Evolutionary conservation across 1,140 invertebrate species (phyloP).

Genomic region (Papilio xuthus): DNA sequence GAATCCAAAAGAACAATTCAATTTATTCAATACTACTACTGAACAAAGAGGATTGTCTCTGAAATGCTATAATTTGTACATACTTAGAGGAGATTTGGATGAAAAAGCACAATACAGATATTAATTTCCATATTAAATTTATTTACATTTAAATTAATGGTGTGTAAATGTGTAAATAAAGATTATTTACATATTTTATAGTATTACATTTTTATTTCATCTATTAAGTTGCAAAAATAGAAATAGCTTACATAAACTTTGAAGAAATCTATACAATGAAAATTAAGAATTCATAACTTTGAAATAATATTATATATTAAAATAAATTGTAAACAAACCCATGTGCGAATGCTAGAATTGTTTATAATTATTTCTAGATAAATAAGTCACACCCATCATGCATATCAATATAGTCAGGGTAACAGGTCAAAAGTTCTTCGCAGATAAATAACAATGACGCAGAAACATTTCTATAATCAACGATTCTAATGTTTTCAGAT

Average conservation of each 20-base stretch:
- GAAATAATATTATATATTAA: neutral
- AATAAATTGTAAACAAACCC: neutral
- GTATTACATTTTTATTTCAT: no score
- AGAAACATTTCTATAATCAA: neutral
- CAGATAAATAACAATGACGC: neutral
- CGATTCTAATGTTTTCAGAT: slow-evolving; percentile 56
- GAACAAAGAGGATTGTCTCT: neutral
- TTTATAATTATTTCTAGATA: neutral
- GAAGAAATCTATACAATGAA: neutral
- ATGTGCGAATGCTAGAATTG: neutral
- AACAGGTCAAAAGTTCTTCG: neutral
- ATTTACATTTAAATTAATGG: no score
- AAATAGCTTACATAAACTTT: neutral
- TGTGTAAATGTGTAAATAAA: no score
- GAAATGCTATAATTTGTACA: no score
- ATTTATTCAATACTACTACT: slow-evolving; percentile 21
- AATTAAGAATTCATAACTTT: neutral
- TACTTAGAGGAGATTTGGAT: no score
- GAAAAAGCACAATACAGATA: no score
- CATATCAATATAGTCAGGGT: neutral
- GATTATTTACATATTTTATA: no score
- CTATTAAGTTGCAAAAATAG: no score
- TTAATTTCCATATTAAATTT: no score
- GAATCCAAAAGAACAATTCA: neutral
- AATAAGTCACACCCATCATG: neutral